These are phyloP conservation scores for Philopotamus ludificatus DNA, from an alignment of 1,140 invertebrate species.

Conservation along the genomic window DNA sequence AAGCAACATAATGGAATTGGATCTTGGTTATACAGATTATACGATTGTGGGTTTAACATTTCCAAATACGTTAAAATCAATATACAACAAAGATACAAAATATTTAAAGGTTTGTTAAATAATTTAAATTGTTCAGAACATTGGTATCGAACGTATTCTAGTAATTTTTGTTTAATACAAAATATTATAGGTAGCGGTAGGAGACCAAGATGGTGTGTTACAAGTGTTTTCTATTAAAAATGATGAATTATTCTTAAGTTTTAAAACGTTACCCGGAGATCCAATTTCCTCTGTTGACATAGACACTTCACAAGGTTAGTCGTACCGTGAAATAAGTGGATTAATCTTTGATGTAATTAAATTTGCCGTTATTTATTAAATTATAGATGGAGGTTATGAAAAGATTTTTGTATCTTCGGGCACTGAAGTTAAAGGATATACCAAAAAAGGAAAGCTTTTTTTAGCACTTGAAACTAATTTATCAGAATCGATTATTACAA, in stretches of 20 bases:
- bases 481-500: conserved; percentile 35
- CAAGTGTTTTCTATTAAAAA: conserved; percentile 38
- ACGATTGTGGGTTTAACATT: conserved; percentile 32
- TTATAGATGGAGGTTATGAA: conserved; percentile 33
- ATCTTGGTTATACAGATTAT: conserved; percentile 35
- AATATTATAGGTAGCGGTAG: conserved; percentile 30
- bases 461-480: conserved; percentile 37
- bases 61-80: conserved; percentile 35
- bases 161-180: background rate
- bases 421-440: conserved; percentile 36
- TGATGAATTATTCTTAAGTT: conserved; percentile 36
- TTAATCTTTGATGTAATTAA: background rate
- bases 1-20: conserved; percentile 33
- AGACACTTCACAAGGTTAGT: conserved; percentile 32
- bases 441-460: conserved; percentile 41
- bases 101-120: conserved; percentile 28
- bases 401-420: conserved; percentile 39
- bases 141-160: conserved; percentile 3
- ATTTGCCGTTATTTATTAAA: background rate
- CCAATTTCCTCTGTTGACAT: conserved; percentile 36
- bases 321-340: too few species aligned
- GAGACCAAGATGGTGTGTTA: conserved; percentile 36
- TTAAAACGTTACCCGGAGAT: conserved; percentile 40
- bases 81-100: conserved; percentile 27
- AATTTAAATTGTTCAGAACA: background rate